phyloP scores from a whole-genome alignment of 2,113 vertebrate genomes.

The Okapia johnstoni region DNA sequence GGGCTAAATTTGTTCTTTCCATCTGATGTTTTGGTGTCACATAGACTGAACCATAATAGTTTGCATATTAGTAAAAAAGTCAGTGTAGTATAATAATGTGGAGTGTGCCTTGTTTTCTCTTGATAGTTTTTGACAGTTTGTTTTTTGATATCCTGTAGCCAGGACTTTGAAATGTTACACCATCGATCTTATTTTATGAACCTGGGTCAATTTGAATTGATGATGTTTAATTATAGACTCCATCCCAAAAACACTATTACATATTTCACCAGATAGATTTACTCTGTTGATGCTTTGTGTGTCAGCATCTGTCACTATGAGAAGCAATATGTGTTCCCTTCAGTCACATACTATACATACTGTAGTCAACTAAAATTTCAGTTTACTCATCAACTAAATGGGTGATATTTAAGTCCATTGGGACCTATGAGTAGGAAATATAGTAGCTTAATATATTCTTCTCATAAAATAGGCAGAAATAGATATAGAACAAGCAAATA shows the following conservation, averaged over 20 bases:
- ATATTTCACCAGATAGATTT: background rate
- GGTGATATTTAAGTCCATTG: background rate
- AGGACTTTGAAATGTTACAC: background rate
- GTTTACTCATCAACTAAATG: background rate
- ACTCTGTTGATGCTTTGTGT: background rate
- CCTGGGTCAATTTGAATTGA: background rate
- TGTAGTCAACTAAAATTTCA: background rate
- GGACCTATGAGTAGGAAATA: background rate
- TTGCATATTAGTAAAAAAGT: background rate
- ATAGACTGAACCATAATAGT: background rate
- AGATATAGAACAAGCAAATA: background rate
- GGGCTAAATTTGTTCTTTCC: background rate
- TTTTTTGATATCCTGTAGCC: background rate
- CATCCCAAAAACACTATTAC: background rate
- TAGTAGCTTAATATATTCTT: background rate
- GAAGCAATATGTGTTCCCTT: background rate
- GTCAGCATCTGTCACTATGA: background rate
- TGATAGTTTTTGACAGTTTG: background rate
- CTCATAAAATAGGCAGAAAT: background rate
- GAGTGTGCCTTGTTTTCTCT: background rate
- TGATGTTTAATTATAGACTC: background rate
- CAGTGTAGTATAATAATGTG: background rate
- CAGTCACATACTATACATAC: background rate
- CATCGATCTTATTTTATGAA: background rate
- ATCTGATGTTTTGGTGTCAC: background rate